Percentiles rank a stretch among this genome's conserved stretches.
Conservation (phyloP, 2,113 vertebrate genomes). For the Xenus cinereus region DNA sequence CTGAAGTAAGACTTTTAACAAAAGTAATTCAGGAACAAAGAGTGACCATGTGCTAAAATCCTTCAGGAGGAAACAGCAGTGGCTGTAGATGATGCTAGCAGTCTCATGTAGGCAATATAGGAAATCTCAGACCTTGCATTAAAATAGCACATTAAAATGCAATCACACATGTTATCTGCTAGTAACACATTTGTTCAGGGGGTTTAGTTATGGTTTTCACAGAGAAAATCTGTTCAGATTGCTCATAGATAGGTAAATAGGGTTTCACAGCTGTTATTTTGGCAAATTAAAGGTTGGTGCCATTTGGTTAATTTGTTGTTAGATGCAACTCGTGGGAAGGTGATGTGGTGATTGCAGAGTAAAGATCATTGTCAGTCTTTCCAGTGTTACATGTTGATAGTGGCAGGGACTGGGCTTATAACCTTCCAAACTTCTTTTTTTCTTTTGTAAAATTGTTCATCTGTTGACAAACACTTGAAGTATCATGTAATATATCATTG, state of each 20-base stretch:
- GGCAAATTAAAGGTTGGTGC: not conserved
- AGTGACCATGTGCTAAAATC: not conserved
- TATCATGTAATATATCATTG: no score
- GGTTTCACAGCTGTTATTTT: slow-evolving; percentile 5
- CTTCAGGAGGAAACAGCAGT: not conserved
- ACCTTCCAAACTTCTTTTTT: not conserved
- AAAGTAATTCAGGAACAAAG: not conserved
- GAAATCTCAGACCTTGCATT: not conserved
- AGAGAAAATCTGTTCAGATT: slow-evolving; percentile 7
- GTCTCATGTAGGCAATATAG: not conserved
- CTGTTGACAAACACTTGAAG: not conserved
- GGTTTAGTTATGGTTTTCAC: not conserved
- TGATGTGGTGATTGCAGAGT: not conserved
- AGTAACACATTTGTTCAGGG: not conserved
- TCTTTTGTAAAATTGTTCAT: not conserved
- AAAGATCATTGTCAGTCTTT: not conserved
- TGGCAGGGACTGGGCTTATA: not conserved
- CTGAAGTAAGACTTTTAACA: not conserved
- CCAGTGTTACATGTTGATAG: not conserved
- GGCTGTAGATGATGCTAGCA: not conserved
- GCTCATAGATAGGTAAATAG: not conserved
- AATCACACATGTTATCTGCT: not conserved
- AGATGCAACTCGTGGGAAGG: not conserved
- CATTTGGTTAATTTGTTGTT: slow-evolving; percentile 4
- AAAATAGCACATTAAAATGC: not conserved